phyloP scores from a whole-genome alignment of 2,888 invertebrate genomes.

The Nomada flava region DNA sequence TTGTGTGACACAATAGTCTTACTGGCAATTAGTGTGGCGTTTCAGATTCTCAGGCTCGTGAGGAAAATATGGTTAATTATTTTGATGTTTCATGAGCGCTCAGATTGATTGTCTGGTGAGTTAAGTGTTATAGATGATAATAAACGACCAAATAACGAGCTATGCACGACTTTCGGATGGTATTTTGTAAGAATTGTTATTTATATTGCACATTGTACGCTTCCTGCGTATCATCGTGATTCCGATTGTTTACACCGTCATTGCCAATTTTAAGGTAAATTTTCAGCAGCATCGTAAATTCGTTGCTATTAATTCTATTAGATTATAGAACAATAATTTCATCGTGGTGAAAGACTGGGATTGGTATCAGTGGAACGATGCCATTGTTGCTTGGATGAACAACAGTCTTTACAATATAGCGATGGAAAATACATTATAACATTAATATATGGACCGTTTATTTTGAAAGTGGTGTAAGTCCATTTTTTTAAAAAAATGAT shows the following conservation, averaged over 20 bases:
- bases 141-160: neutral
- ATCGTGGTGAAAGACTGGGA: constrained; percentile 9
- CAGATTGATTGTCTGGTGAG: neutral
- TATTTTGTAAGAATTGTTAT: constrained; percentile 9
- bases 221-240: neutral
- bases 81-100: neutral
- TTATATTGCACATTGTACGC: neutral
- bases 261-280: constrained; percentile 24
- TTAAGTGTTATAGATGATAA: neutral
- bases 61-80: too few species aligned
- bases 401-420: neutral
- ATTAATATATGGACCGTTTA: too few species aligned
- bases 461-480: too few species aligned
- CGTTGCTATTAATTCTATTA: constrained; percentile 6
- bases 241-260: neutral
- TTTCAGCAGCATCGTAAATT: constrained; percentile 14
- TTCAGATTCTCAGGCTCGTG: too few species aligned
- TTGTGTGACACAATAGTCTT: too few species aligned
- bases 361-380: constrained; percentile 28
- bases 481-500: too few species aligned
- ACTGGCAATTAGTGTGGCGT: too few species aligned
- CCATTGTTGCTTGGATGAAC: constrained; percentile 12
- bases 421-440: too few species aligned
- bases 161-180: neutral
- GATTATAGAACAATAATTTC: constrained; percentile 5